Conservation (phyloP, 64 coral and sea anemone species). For the Trachythela sp. region DNA sequence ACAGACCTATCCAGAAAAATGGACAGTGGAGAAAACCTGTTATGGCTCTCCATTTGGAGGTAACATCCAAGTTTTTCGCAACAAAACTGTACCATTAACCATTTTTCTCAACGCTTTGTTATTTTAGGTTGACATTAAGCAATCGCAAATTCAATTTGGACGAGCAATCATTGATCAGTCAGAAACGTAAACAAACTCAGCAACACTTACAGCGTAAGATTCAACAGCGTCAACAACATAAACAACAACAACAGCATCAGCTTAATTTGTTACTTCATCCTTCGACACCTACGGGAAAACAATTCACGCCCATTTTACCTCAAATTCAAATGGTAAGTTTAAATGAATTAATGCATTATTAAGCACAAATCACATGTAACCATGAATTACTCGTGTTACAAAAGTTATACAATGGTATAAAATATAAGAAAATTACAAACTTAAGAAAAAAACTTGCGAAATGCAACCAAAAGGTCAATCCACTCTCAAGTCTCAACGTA, state of each 20-base stretch:
- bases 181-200: slow-evolving; percentile 74
- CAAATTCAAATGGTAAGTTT: not conserved
- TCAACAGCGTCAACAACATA: slow-evolving; percentile 64
- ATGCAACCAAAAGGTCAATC: no score
- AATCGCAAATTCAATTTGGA: not conserved
- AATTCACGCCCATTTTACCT: slow-evolving; percentile 24
- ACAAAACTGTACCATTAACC: no score
- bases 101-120: slow-evolving; percentile 24
- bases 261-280: slow-evolving; percentile 38
- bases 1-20: no score
- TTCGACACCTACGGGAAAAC: slow-evolving; percentile 43
- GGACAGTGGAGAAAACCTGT: no score
- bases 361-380: not conserved
- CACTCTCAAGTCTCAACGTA: no score
- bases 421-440: no score
- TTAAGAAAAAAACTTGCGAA: no score
- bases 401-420: no score
- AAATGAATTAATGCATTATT: not conserved
- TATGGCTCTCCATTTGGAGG: no score
- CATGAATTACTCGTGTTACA: no score
- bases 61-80: no score
- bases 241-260: slow-evolving; percentile 67
- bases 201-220: slow-evolving; percentile 81
- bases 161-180: slow-evolving; percentile 61
- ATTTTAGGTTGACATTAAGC: not conserved